phyloP scores from a whole-genome alignment of 1,140 invertebrate species.

The Hycleus phaleratus region DNA sequence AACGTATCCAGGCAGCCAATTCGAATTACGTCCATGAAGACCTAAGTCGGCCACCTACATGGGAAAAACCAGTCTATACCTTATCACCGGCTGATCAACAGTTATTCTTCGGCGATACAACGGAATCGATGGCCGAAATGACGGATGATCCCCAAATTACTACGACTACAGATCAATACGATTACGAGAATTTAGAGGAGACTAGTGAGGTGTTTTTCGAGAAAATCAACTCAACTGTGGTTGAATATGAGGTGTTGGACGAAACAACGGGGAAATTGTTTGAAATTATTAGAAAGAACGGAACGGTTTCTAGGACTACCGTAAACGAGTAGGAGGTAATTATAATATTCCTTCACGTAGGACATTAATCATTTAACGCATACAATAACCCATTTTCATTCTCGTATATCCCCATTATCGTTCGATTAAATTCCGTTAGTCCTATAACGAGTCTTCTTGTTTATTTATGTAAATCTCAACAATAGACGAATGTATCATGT shows the following conservation, averaged over 20 bases:
- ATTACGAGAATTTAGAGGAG: too few species aligned
- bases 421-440: too few species aligned
- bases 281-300: conserved; percentile 17
- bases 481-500: too few species aligned
- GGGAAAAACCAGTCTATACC: conserved; percentile 34
- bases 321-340: not conserved
- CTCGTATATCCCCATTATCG: not conserved
- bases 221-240: not conserved
- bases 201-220: too few species aligned
- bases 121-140: not conserved
- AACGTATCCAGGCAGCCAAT: conserved; percentile 52
- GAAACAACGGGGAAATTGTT: conserved; percentile 22
- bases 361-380: not conserved
- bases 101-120: conserved; percentile 12
- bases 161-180: not conserved
- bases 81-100: conserved; percentile 26
- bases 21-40: conserved; percentile 48
- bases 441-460: too few species aligned
- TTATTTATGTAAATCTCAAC: too few species aligned
- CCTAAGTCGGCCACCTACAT: conserved; percentile 40
- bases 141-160: not conserved
- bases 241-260: conserved; percentile 16
- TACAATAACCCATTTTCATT: not conserved
- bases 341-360: not conserved
- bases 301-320: not conserved